Base-by-base conservation (phyloP, 2,797 vertebrate species). In the Chelonia mydas region DNA sequence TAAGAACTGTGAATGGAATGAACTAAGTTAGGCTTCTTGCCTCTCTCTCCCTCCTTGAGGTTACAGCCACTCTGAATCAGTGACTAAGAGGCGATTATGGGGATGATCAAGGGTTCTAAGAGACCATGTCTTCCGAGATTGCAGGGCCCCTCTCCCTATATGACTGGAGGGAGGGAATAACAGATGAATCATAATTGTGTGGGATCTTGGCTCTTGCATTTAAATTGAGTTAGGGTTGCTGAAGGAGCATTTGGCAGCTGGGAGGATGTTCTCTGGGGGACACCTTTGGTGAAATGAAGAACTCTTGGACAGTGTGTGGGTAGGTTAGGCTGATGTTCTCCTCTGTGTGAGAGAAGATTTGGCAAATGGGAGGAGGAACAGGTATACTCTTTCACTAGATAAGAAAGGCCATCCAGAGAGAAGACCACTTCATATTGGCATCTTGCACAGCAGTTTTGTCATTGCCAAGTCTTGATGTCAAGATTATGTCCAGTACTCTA, bases 81-180 rank as follows among this genome's bases (percentile, higher is more conserved):
- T 28, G 10, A 53, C 0, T 1, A 86, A 59, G 37, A 3, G 6
- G 3, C 86, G 1, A 12, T 89, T 61, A 17, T 41, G 23, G 4
- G 93, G 72, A 57, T 95, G 89, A n/a, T 83, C 79, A 77, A 85
- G 88, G 50, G 2, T 87, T 86, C 88, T 51, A 90, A 28, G 41
- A 84, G 81, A 12, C 28, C 3, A 65, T 7, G 3, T 45, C 3
- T 37, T 12, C 7, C 61, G 53, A 49, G 83, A 55, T 28, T 7
- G 7, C n/a, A 82, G 86, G 41, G 74, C 79, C 61, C 81, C 3
- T 84, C 76, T 59, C 12, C n/a, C 78, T 78, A 19, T 90, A 81
- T 72, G 80, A 33, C 7, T 21, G 4, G 89, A 47, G 27, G 93
- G n/a, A 77, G 5, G 79, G 53, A 65, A 57, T 19, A 83, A 9